These are phyloP conservation scores for Desmophyllum pertusum DNA, from an alignment of 92 coral and sea anemone genomes.

Conservation along the genomic window DNA sequence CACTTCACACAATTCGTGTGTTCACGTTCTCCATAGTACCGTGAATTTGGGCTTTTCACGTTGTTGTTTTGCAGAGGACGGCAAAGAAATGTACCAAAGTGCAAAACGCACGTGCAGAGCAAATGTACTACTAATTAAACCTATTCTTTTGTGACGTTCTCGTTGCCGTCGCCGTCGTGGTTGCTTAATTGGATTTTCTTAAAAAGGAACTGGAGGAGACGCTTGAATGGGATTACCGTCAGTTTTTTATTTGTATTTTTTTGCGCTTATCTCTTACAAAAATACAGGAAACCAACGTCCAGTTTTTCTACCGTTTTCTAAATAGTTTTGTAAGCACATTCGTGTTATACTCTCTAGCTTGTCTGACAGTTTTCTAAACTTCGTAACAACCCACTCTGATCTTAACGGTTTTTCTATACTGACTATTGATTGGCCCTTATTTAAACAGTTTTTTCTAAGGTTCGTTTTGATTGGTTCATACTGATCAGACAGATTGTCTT, in stretches of 20 bases:
- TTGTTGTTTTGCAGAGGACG: too few species aligned
- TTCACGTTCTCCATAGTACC: too few species aligned
- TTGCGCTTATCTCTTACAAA: neutral
- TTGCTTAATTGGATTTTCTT: neutral
- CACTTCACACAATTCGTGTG: too few species aligned
- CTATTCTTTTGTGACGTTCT: too few species aligned
- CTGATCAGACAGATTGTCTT: too few species aligned
- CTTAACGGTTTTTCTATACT: neutral
- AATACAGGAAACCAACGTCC: neutral
- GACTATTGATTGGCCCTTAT: neutral
- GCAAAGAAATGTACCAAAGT: too few species aligned
- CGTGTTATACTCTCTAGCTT: neutral
- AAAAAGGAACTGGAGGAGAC: neutral
- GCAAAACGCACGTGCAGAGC: neutral
- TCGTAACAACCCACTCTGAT: neutral
- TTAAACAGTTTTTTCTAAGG: neutral
- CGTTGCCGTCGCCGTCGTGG: too few species aligned
- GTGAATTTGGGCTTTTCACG: too few species aligned
- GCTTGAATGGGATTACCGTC: constrained; percentile 5
- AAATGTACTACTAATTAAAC: too few species aligned
- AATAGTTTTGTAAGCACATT: neutral
- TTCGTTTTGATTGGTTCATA: neutral
- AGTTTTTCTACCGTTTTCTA: neutral
- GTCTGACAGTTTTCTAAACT: neutral
- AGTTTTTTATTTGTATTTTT: neutral